Percentiles rank a stretch among this genome's conserved stretches.
phyloP scores from a whole-genome alignment of 1,140 invertebrate genomes.

The Armadillidium nasatum region DNA sequence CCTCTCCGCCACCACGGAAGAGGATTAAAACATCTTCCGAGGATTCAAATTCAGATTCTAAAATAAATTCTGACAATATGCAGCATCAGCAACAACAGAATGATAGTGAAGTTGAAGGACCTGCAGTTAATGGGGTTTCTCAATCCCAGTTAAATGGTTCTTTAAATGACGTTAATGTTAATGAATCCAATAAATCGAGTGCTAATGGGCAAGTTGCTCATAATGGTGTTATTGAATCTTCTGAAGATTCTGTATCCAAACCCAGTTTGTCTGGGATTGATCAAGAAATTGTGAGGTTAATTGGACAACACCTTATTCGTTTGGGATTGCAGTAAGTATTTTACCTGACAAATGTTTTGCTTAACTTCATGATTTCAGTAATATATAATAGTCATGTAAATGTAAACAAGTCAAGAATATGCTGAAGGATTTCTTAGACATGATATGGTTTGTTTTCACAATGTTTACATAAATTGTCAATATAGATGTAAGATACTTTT shows the following conservation, averaged over 20 bases:
- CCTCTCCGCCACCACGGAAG: not conserved
- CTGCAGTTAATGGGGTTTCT: not conserved
- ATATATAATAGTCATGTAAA: no score
- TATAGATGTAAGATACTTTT: no score
- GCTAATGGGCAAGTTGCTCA: not conserved
- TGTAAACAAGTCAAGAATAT: no score
- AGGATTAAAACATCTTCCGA: slow-evolving; percentile 7
- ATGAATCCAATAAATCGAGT: not conserved
- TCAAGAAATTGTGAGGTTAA: not conserved
- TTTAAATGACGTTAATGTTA: not conserved
- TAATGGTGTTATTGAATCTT: not conserved
- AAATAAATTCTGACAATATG: not conserved
- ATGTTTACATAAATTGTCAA: no score
- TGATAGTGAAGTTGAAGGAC: not conserved
- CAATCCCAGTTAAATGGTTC: not conserved
- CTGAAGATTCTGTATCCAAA: not conserved
- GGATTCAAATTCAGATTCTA: not conserved
- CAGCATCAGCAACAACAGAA: not conserved
- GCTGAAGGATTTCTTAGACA: no score
- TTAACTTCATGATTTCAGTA: no score
- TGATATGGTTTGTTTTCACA: no score
- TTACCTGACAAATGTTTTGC: no score
- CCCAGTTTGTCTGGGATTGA: not conserved
- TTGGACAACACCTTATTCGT: not conserved
- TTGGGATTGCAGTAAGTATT: not conserved